phyloP scores from a whole-genome alignment of 1,140 invertebrate species.

The Lepidurus packardi region DNA sequence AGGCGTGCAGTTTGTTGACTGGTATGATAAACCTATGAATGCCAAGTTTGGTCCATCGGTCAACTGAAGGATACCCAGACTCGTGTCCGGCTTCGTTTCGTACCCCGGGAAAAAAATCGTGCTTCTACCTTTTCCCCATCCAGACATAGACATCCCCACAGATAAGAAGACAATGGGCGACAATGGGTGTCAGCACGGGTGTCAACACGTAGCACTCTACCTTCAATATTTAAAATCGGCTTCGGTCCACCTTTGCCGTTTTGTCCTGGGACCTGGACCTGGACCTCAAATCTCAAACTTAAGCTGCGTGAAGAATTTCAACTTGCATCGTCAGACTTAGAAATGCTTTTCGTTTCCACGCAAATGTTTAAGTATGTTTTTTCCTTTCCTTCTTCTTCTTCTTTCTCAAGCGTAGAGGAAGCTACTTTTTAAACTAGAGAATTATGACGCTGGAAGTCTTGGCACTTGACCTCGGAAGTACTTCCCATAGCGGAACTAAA shows the following conservation, averaged over 20 bases:
- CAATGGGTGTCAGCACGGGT: constrained; percentile 20
- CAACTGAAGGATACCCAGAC: constrained; percentile 10
- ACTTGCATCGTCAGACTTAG: neutral
- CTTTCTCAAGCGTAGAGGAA: neutral
- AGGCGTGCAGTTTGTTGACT: constrained; percentile 18
- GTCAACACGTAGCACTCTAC: constrained; percentile 10
- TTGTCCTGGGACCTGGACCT: neutral
- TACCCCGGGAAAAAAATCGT: neutral
- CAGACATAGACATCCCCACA: constrained; percentile 14
- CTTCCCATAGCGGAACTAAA: constrained; percentile 3
- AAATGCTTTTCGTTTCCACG: neutral
- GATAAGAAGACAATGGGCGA: constrained; percentile 18
- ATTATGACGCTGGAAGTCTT: neutral
- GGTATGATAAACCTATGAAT: constrained; percentile 14
- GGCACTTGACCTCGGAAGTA: constrained; percentile 17
- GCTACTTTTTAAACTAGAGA: neutral
- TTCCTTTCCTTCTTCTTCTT: neutral
- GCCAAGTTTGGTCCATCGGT: constrained; percentile 14
- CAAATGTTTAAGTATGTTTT: neutral
- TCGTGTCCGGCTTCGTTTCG: neutral
- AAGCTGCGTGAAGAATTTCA: neutral
- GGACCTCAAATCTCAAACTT: neutral
- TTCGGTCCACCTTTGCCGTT: neutral
- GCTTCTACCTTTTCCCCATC: constrained; percentile 5
- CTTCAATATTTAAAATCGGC: neutral